phyloP scores from a whole-genome alignment of 2,797 vertebrate genomes.

The Tiaroga cobitis region DNA sequence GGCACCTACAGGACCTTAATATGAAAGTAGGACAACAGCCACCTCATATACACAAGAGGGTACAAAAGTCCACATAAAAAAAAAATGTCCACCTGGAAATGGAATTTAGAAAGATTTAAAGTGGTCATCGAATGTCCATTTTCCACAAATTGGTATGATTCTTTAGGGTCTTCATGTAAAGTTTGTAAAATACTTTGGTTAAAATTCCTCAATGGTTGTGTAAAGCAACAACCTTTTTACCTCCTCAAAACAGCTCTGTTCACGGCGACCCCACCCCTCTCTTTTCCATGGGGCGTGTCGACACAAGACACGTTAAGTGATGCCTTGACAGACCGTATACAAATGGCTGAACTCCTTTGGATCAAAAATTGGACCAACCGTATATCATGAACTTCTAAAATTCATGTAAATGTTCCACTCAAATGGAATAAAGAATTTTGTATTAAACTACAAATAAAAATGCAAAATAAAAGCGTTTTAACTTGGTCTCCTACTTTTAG shows the following conservation, averaged over 20 bases:
- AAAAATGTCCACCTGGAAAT: not conserved
- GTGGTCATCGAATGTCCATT: no score
- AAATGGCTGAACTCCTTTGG: no score
- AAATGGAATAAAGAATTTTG: not conserved
- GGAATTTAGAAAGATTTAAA: not conserved
- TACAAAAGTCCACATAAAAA: not conserved
- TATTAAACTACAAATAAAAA: not conserved
- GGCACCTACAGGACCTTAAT: conserved; percentile 3
- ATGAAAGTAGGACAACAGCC: conserved; percentile 23
- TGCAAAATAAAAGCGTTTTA: not conserved
- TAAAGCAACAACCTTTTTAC: no score
- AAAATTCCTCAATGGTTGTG: no score
- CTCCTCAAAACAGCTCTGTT: no score
- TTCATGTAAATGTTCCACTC: not conserved
- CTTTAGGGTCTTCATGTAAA: no score
- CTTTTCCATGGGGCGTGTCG: no score
- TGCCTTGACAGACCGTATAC: no score
- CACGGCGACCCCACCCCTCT: no score
- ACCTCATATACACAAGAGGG: not conserved
- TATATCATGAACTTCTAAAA: not conserved
- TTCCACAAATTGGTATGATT: no score
- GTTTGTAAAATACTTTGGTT: no score
- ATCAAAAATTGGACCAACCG: not conserved
- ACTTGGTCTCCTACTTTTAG: not conserved
- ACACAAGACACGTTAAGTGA: no score